Conservation (phyloP, 2,113 vertebrate genomes). For the Galeopterus variegatus region DNA sequence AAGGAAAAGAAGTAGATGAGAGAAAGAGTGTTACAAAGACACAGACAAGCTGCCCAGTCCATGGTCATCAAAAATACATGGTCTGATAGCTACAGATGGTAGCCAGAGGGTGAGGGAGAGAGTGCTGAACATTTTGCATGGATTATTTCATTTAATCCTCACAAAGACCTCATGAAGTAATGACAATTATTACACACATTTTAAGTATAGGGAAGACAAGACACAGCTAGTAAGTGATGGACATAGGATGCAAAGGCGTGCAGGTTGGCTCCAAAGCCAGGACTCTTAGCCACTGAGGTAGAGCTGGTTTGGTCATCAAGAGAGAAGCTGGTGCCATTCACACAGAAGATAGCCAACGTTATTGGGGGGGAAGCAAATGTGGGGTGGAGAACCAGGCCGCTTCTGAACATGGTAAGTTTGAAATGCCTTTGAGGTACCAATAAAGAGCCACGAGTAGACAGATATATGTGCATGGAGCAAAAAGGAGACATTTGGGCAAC, state of each 20-base stretch:
- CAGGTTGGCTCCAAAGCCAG: neutral
- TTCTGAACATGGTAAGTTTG: neutral
- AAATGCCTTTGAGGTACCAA: neutral
- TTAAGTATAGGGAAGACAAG: neutral
- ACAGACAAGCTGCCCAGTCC: neutral
- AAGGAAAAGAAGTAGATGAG: neutral
- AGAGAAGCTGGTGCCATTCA: neutral
- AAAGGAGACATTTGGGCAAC: neutral
- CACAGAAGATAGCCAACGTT: neutral
- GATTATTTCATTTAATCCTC: neutral
- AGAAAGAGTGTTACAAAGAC: neutral
- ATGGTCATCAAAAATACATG: neutral
- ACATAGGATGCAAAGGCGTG: neutral
- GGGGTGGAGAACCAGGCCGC: neutral
- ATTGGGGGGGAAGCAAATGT: too few relatives aligned
- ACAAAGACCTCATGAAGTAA: neutral
- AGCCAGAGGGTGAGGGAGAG: too few relatives aligned
- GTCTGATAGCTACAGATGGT: neutral
- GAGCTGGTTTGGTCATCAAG: neutral
- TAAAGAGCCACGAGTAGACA: too few relatives aligned
- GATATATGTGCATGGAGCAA: fast-evolving
- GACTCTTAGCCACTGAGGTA: too few relatives aligned
- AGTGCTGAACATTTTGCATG: neutral
- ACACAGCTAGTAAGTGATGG: neutral
- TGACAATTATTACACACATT: neutral